These are phyloP conservation scores for Orgyia antiqua DNA, from an alignment of 2,888 invertebrate species.

Conservation along the genomic window DNA sequence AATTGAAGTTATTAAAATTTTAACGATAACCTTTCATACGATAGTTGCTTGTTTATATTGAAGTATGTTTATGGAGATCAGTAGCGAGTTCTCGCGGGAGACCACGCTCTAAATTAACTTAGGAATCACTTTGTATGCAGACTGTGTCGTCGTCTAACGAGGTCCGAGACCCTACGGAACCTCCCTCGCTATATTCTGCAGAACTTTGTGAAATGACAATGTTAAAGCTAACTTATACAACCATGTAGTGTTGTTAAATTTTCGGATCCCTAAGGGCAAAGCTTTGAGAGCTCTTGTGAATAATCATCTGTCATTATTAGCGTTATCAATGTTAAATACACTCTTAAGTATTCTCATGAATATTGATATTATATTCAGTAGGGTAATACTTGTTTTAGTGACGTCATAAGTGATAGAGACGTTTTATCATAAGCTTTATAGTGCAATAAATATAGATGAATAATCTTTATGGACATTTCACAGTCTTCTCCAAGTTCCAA, in stretches of 20 bases:
- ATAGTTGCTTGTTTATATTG: slow-evolving; percentile 39
- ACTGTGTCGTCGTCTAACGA: slow-evolving; percentile 58
- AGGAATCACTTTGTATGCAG: slow-evolving; percentile 70
- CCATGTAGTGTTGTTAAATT: slow-evolving; percentile 33
- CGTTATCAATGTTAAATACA: slow-evolving; percentile 19
- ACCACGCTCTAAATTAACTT: slow-evolving; percentile 68
- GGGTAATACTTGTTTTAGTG: too few species aligned
- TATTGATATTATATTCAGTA: too few species aligned
- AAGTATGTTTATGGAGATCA: slow-evolving; percentile 55
- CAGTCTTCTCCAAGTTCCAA: too few species aligned
- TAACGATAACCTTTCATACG: too few species aligned
- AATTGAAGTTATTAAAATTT: too few species aligned
- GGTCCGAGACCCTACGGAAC: slow-evolving; percentile 54
- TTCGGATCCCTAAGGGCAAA: slow-evolving; percentile 24
- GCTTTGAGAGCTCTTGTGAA: slow-evolving; percentile 19
- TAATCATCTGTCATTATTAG: slow-evolving; percentile 16
- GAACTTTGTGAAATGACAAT: slow-evolving; percentile 43
- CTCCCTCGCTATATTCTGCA: slow-evolving; percentile 19
- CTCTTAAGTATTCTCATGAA: too few species aligned
- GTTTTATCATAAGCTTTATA: too few species aligned
- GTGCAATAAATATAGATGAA: too few species aligned
- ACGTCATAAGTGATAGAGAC: too few species aligned
- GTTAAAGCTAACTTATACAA: slow-evolving; percentile 32
- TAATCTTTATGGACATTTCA: too few species aligned
- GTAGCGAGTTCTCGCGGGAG: slow-evolving; percentile 42